Evolutionary conservation across 2,888 invertebrate species (phyloP).

Genomic region (Nymphalis c-album): DNA sequence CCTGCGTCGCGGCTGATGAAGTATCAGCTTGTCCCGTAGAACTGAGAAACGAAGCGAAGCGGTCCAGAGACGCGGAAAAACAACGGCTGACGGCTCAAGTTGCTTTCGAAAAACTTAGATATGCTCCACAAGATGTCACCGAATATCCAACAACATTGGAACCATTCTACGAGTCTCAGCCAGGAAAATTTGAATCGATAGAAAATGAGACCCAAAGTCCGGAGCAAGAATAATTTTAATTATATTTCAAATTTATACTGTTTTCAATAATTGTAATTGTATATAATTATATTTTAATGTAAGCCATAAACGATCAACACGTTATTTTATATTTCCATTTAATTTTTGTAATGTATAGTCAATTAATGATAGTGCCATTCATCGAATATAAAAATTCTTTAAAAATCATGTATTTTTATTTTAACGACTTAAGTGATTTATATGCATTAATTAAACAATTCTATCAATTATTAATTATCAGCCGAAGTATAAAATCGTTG

Average conservation of each 20-base stretch:
- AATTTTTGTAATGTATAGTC: slow-evolving; percentile 14
- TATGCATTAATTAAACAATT: slow-evolving; percentile 11
- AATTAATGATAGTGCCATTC: slow-evolving; percentile 28
- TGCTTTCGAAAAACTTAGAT: slow-evolving; percentile 44
- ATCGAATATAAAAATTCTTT: slow-evolving; percentile 22
- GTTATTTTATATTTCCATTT: slow-evolving; percentile 8
- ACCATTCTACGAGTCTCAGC: background rate
- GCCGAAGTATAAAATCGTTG: slow-evolving; percentile 14
- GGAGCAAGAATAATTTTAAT: background rate
- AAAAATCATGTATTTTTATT: slow-evolving; percentile 1
- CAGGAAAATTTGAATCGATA: slow-evolving; percentile 5
- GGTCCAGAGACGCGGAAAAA: slow-evolving; percentile 56
- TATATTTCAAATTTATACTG: too few relatives aligned
- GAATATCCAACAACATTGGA: background rate
- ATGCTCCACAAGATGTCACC: slow-evolving; percentile 37
- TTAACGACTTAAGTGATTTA: slow-evolving; percentile 14
- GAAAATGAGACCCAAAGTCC: slow-evolving; percentile 23
- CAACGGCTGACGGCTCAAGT: slow-evolving; percentile 57
- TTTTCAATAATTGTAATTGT: slow-evolving; percentile 10
- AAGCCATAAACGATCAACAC: slow-evolving; percentile 14
- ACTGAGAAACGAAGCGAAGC: slow-evolving; percentile 56
- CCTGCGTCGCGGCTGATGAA: slow-evolving; percentile 89
- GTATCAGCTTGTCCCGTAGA: slow-evolving; percentile 85
- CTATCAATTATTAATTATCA: slow-evolving; percentile 15
- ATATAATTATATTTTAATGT: slow-evolving; percentile 19